Conservation (phyloP, 1,140 invertebrate genomes). For the Procambarus virginalis region DNA sequence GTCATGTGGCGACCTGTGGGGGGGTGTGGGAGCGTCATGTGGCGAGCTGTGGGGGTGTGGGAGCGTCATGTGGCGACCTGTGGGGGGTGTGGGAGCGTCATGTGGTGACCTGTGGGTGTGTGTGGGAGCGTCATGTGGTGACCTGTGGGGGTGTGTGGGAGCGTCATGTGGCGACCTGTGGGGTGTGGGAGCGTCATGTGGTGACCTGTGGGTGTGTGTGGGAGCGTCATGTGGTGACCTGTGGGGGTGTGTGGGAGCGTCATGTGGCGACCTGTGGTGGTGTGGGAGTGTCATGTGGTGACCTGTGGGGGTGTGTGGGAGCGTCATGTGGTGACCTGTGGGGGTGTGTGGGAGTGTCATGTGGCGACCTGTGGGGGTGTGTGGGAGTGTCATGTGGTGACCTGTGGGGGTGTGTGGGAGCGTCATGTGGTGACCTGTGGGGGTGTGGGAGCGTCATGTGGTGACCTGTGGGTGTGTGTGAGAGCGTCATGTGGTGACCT, state of each 20-base stretch:
- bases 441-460: background rate
- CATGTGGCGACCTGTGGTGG: background rate
- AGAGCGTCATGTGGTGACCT: background rate
- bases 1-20: background rate
- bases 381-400: background rate
- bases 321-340: background rate
- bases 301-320: background rate
- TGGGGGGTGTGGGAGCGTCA: background rate
- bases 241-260: background rate
- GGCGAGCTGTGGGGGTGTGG: no score
- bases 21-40: background rate
- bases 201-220: background rate
- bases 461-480: background rate
- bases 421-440: background rate
- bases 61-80: no score
- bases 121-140: background rate
- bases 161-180: background rate
- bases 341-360: background rate
- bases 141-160: background rate
- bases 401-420: background rate
- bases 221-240: background rate
- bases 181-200: background rate
- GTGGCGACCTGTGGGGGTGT: background rate
- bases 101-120: background rate
- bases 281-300: background rate